Percentiles rank a stretch among this genome's conserved stretches.
phyloP scores from a whole-genome alignment of 2,888 invertebrate genomes.

The Electrophaes corylata region DNA sequence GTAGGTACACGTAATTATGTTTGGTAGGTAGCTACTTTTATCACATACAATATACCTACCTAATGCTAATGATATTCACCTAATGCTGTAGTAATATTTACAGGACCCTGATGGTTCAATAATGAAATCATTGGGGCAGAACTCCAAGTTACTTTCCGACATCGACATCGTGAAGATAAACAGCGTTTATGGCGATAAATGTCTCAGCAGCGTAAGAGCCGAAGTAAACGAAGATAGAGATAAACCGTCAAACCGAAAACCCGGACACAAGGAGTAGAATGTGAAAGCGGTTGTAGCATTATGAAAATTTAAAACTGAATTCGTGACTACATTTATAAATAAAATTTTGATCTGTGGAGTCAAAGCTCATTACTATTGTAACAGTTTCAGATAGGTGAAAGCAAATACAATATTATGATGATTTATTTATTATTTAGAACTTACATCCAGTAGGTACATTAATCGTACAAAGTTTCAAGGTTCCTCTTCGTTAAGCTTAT shows the following conservation, averaged over 20 bases:
- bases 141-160: constrained; percentile 60
- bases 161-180: constrained; percentile 70
- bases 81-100: constrained; percentile 16
- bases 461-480: constrained; percentile 11
- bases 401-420: not conserved
- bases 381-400: no score
- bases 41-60: no score
- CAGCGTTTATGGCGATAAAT: constrained; percentile 65
- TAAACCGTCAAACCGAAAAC: not conserved
- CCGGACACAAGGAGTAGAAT: not conserved
- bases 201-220: constrained; percentile 42
- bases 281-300: not conserved
- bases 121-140: constrained; percentile 67
- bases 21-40: no score
- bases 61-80: not conserved
- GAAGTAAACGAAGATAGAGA: not conserved
- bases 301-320: constrained; percentile 5
- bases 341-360: no score
- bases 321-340: not conserved
- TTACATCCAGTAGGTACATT: constrained; percentile 3
- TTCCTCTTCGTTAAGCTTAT: constrained; percentile 53
- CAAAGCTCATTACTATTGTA: no score
- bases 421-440: constrained; percentile 1
- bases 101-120: constrained; percentile 69
- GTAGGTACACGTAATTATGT: no score